Evolutionary conservation across 2,797 vertebrate species (phyloP).

Genomic region (Dicrostonyx torquatus): DNA sequence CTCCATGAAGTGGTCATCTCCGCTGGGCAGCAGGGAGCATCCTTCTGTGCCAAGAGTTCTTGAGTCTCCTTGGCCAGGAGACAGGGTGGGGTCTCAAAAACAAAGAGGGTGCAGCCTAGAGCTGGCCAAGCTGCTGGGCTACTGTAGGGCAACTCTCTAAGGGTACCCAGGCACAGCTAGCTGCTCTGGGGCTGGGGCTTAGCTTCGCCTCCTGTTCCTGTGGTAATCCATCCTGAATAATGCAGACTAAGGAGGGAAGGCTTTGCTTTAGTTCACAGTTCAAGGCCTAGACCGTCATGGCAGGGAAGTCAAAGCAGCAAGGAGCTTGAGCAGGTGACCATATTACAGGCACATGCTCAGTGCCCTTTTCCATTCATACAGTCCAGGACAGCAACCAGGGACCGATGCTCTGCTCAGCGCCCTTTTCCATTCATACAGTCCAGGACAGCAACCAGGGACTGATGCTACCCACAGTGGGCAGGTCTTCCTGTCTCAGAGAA

Average conservation of each 20-base stretch:
- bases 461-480: not conserved
- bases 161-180: not conserved
- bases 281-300: not conserved
- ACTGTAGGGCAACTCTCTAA: not conserved
- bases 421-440: not conserved
- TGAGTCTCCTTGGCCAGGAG: slow-evolving; percentile 65
- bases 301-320: not conserved
- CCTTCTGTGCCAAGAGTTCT: slow-evolving; percentile 71
- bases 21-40: slow-evolving; percentile 61
- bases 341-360: not conserved
- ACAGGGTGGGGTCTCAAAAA: slow-evolving; percentile 72
- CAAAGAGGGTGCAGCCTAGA: slow-evolving; percentile 16
- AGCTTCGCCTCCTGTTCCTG: not conserved
- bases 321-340: not conserved
- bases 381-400: not conserved
- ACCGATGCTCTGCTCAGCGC: too few species aligned
- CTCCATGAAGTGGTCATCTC: slow-evolving; percentile 77
- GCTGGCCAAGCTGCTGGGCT: not conserved
- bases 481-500: not conserved
- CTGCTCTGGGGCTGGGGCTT: not conserved
- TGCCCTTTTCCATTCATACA: not conserved
- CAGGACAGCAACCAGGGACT: not conserved
- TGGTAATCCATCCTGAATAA: not conserved
- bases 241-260: not conserved
- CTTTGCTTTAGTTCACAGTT: not conserved